phyloP scores from a whole-genome alignment of 2,888 invertebrate genomes.

The Pseudococcus viburni region DNA sequence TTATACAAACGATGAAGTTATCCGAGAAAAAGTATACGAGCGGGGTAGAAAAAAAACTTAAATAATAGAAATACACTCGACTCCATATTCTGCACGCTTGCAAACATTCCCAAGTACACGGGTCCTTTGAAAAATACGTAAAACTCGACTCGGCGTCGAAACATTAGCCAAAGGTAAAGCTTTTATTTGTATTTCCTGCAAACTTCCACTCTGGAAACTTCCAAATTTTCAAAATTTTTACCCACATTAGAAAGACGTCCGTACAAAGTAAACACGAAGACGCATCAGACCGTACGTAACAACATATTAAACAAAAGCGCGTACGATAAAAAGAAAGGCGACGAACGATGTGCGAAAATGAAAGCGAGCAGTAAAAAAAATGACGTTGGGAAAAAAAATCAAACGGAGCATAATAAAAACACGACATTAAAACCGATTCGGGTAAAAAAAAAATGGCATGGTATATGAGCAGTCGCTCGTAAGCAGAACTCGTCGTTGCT shows the following conservation, averaged over 20 bases:
- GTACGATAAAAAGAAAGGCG: conserved; percentile 30
- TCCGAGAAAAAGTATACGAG: background rate
- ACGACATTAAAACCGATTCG: conserved; percentile 17
- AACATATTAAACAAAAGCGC: conserved; percentile 33
- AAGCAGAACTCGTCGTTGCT: background rate
- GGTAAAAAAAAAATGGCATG: background rate
- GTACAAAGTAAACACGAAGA: conserved; percentile 7
- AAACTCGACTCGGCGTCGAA: background rate
- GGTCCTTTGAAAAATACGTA: background rate
- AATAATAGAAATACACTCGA: conserved; percentile 17
- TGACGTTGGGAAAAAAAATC: background rate
- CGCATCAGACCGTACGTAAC: conserved; percentile 35
- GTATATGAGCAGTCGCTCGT: conserved; percentile 16
- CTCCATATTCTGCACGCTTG: background rate
- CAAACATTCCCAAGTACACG: conserved; percentile 9
- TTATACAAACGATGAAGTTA: background rate
- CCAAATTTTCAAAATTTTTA: background rate
- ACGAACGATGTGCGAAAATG: conserved; percentile 22
- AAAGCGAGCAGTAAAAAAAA: conserved; percentile 10
- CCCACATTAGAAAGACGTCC: background rate
- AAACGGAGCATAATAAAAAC: conserved; percentile 21
- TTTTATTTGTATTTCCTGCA: conserved; percentile 26
- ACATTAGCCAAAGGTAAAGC: conserved; percentile 20
- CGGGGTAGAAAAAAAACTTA: background rate
- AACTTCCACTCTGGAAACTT: background rate